Conservation (phyloP, 1,140 invertebrate species). For the Teleopsis dalmanni region DNA sequence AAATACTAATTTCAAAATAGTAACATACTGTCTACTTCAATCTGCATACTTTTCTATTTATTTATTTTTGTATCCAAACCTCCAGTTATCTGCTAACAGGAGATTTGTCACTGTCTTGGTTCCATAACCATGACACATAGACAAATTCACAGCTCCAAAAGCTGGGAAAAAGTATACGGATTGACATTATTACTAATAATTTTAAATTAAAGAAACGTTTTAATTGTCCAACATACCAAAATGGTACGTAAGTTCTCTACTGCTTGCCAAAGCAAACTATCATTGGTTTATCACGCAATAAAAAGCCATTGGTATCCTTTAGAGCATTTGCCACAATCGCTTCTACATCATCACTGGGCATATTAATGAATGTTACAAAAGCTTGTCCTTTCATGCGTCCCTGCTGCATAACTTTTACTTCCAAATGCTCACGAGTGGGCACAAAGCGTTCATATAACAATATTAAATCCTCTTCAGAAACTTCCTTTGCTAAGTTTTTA, state of each 20-base stretch:
- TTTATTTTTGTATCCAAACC: too few relatives aligned
- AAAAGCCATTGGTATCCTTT: slow-evolving; percentile 80
- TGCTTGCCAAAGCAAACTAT: slow-evolving; percentile 80
- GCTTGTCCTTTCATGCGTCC: slow-evolving; percentile 95
- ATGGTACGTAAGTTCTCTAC: slow-evolving; percentile 14
- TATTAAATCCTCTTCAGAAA: slow-evolving; percentile 66
- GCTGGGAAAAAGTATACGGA: too few relatives aligned
- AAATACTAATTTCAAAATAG: too few relatives aligned
- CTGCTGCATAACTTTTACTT: slow-evolving; percentile 77
- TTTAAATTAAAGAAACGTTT: too few relatives aligned
- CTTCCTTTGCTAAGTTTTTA: slow-evolving; percentile 83
- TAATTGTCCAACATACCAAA: too few relatives aligned
- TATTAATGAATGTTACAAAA: slow-evolving; percentile 70
- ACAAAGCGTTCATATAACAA: slow-evolving; percentile 70
- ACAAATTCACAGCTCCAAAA: too few relatives aligned
- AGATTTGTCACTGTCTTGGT: too few relatives aligned
- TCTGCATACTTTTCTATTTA: too few relatives aligned
- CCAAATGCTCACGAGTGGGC: slow-evolving; percentile 40
- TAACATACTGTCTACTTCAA: too few relatives aligned
- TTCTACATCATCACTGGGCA: slow-evolving; percentile 27
- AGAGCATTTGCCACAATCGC: slow-evolving; percentile 66
- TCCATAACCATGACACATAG: too few relatives aligned
- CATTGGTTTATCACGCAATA: slow-evolving; percentile 82
- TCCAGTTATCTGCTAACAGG: too few relatives aligned
- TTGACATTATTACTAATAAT: too few relatives aligned